phyloP scores from a whole-genome alignment of 2,113 vertebrate species.

The Hippocampus guttulatus region DNA sequence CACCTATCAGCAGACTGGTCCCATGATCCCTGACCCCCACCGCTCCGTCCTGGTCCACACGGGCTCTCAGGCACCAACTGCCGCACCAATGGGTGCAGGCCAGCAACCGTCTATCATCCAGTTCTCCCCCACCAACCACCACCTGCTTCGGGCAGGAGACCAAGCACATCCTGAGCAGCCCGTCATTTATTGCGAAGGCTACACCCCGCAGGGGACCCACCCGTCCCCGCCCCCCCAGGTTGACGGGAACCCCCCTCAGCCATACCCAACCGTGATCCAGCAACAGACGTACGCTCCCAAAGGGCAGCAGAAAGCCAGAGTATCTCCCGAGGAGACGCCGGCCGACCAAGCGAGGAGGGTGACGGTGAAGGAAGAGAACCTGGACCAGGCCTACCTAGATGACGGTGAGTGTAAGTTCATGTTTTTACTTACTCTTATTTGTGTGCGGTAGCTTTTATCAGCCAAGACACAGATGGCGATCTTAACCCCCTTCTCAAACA shows the following conservation, averaged over 20 bases:
- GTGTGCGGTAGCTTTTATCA: not conserved
- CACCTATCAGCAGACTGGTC: constrained; percentile 77
- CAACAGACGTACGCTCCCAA: constrained; percentile 76
- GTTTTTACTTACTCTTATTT: constrained; percentile 29
- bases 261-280: constrained; percentile 89
- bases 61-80: constrained; percentile 78
- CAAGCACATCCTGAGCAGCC: constrained; percentile 78
- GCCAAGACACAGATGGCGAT: not conserved
- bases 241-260: constrained; percentile 62
- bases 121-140: constrained; percentile 86
- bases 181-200: constrained; percentile 88
- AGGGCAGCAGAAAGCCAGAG: constrained; percentile 55
- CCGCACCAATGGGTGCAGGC: constrained; percentile 42
- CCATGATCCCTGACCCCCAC: constrained; percentile 81
- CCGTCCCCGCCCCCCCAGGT: constrained; percentile 55
- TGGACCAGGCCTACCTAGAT: constrained; percentile 97
- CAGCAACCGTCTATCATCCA: constrained; percentile 90
- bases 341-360: constrained; percentile 72
- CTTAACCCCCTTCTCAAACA: constrained; percentile 32
- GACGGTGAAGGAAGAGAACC: constrained; percentile 92
- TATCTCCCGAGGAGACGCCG: constrained; percentile 57
- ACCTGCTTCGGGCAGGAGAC: constrained; percentile 74
- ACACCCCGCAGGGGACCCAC: constrained; percentile 59
- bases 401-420: constrained; percentile 82
- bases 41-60: constrained; percentile 91